Conservation (phyloP, 2,113 vertebrate species). For the Osmerus mordax region DNA sequence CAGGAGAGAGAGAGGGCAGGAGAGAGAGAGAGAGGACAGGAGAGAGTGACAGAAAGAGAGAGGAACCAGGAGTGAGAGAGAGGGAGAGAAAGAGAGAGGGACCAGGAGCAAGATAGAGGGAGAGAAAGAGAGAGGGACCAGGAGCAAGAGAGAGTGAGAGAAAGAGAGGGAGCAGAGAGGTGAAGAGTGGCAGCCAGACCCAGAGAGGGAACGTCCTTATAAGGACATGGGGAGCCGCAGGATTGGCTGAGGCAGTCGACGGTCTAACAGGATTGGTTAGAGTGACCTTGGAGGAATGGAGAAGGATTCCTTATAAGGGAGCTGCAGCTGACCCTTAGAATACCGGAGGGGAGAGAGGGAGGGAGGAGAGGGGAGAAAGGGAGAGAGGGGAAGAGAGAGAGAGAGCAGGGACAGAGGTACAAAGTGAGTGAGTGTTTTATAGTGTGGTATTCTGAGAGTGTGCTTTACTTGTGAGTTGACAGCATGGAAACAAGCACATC, state of each 20-base stretch:
- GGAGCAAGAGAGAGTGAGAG: conserved; percentile 34
- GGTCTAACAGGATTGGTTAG: conserved; percentile 73
- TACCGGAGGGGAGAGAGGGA: conserved; percentile 47
- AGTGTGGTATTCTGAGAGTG: conserved; percentile 22
- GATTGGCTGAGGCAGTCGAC: conserved; percentile 71
- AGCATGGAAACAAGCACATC: conserved; percentile 63
- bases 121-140: conserved; percentile 7
- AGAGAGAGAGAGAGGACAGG: background rate
- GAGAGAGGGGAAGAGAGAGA: conserved; percentile 21
- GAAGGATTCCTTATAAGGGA: conserved; percentile 94
- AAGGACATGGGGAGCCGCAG: conserved; percentile 77
- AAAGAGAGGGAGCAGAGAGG: conserved; percentile 43
- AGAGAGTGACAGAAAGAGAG: background rate
- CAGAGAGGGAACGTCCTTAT: conserved; percentile 82
- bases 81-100: background rate
- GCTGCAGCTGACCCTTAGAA: conserved; percentile 76
- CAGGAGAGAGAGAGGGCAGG: background rate
- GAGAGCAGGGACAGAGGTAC: conserved; percentile 7
- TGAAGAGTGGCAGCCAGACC: conserved; percentile 56
- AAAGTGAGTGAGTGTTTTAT: conserved; percentile 18
- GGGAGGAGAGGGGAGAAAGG: background rate
- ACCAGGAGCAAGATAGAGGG: conserved; percentile 36
- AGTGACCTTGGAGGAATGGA: conserved; percentile 82
- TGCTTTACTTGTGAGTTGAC: conserved; percentile 50
- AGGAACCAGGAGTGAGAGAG: background rate